Percentiles rank a stretch among this genome's conserved stretches.
Conservation (phyloP, 2,797 vertebrate genomes). For the Trematomus bernacchii region DNA sequence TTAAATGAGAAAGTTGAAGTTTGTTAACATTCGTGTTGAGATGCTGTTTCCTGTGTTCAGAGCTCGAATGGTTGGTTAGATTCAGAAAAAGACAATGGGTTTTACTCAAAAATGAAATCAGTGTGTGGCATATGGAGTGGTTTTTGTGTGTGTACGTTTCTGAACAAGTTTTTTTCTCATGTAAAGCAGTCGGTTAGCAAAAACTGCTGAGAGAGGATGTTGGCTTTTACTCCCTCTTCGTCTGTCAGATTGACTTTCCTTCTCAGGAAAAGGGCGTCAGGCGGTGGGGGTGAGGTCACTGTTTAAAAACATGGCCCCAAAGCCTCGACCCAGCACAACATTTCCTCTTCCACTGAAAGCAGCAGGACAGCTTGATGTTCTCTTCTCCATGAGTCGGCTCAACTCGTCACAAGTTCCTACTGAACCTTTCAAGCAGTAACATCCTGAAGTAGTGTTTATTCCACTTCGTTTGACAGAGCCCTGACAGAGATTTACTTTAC, state of each 20-base stretch:
- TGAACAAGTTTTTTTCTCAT: constrained; percentile 64
- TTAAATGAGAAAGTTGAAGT: constrained; percentile 6
- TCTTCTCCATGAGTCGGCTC: constrained; percentile 20
- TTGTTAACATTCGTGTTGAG: background rate
- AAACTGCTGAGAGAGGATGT: constrained; percentile 58
- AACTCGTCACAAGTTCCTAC: constrained; percentile 49
- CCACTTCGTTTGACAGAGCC: background rate
- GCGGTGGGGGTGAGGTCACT: constrained; percentile 74
- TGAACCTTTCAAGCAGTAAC: background rate
- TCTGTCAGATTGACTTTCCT: constrained; percentile 60
- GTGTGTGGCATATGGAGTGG: background rate
- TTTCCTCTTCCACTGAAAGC: constrained; percentile 66
- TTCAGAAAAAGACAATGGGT: no score
- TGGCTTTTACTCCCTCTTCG: constrained; percentile 31
- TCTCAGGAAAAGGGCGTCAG: constrained; percentile 67
- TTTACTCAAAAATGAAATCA: background rate
- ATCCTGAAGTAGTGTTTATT: background rate
- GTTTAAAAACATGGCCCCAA: constrained; percentile 73
- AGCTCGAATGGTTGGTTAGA: background rate
- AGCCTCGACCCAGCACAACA: constrained; percentile 54
- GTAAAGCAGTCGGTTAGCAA: constrained; percentile 60
- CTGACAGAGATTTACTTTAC: background rate
- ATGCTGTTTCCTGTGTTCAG: constrained; percentile 13
- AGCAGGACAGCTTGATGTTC: constrained; percentile 32
- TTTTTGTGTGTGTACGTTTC: constrained; percentile 33